These are phyloP conservation scores for Eulemur albifrons DNA, from an alignment of 2,797 vertebrate genomes.

Conservation along the genomic window DNA sequence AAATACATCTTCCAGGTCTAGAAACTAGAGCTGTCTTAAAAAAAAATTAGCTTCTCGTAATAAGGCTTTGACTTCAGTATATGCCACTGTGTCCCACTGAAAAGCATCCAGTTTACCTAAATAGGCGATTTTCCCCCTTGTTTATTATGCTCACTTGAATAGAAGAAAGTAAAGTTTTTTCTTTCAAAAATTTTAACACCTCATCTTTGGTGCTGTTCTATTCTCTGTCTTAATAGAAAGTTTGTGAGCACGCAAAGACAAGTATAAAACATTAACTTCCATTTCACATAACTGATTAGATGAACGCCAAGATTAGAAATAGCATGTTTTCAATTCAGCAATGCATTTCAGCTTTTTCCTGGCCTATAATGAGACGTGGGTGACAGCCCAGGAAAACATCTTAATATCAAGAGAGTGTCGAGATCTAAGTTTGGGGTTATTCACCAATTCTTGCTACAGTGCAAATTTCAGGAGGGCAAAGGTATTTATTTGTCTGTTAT, in stretches of 20 bases:
- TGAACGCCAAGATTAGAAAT: slow-evolving; percentile 48
- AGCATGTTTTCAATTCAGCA: slow-evolving; percentile 43
- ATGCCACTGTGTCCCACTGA: slow-evolving; percentile 61
- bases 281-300: background rate
- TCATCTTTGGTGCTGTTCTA: slow-evolving; percentile 50
- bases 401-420: slow-evolving; percentile 50
- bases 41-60: slow-evolving; percentile 75
- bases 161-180: slow-evolving; percentile 69
- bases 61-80: slow-evolving; percentile 74
- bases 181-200: slow-evolving; percentile 29
- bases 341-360: slow-evolving; percentile 35
- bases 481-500: background rate
- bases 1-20: slow-evolving; percentile 69
- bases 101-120: slow-evolving; percentile 78
- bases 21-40: slow-evolving; percentile 76
- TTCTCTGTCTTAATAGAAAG: slow-evolving; percentile 62
- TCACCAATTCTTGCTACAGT: background rate
- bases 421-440: slow-evolving; percentile 49
- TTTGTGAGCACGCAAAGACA: slow-evolving; percentile 28
- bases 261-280: slow-evolving; percentile 41
- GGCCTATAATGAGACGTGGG: slow-evolving; percentile 12
- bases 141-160: slow-evolving; percentile 74
- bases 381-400: slow-evolving; percentile 30
- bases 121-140: slow-evolving; percentile 80
- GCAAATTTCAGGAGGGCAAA: background rate